These are phyloP conservation scores for Leptoteleia sp. DNA, from an alignment of 1,140 invertebrate species.

Conservation along the genomic window DNA sequence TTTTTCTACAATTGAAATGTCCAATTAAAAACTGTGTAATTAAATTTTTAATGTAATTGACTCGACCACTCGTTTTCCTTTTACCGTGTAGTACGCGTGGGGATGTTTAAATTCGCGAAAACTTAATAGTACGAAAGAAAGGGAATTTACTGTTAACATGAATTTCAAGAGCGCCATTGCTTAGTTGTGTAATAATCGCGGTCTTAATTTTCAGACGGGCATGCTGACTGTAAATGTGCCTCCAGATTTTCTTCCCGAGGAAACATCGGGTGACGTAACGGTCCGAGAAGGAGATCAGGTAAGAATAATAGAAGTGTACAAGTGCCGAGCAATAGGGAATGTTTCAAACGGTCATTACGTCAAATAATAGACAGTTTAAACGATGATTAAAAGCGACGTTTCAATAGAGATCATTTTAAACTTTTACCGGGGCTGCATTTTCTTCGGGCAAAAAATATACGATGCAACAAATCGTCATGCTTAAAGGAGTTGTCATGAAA, in stretches of 20 bases:
- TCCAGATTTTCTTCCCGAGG: conserved; percentile 90
- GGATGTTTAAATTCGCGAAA: too few species aligned
- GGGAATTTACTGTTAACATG: too few species aligned
- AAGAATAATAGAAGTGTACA: too few species aligned
- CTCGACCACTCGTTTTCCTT: conserved; percentile 6
- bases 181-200: conserved; percentile 3
- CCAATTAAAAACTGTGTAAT: conserved; percentile 44
- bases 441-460: conserved; percentile 25
- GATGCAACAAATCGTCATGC: conserved; percentile 32
- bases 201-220: conserved; percentile 84
- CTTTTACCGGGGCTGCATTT: conserved; percentile 11
- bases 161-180: too few species aligned
- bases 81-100: conserved; percentile 4
- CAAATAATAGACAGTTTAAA: too few species aligned
- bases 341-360: too few species aligned
- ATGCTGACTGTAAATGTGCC: conserved; percentile 91
- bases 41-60: too few species aligned
- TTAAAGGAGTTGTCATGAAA: conserved; percentile 47
- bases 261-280: conserved; percentile 91
- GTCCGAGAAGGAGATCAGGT: conserved; percentile 90
- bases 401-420: conserved; percentile 11
- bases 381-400: too few species aligned
- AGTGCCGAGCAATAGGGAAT: too few species aligned
- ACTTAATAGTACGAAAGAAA: too few species aligned
- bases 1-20: conserved; percentile 25